Evolutionary conservation across 2,797 vertebrate genomes (phyloP).

Genomic region (Tinamus major): DNA sequence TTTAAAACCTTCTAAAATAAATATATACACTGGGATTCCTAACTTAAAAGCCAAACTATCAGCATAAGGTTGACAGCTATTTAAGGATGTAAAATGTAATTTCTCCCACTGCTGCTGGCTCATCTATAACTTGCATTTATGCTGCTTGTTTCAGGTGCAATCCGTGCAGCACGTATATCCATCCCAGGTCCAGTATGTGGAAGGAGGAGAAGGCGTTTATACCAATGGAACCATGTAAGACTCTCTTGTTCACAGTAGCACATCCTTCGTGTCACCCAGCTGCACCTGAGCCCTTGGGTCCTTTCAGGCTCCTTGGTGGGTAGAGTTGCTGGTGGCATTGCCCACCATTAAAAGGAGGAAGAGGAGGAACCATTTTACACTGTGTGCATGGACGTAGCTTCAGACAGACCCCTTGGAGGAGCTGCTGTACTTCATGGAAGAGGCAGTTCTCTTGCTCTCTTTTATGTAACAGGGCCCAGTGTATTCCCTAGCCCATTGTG

Average conservation of each 20-base stretch:
- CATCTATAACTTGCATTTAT: not conserved
- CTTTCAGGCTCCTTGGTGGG: not conserved
- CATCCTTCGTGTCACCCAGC: not conserved
- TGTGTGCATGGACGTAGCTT: not conserved
- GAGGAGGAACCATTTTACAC: not conserved
- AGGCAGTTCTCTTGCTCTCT: not conserved
- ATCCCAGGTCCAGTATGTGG: conserved; percentile 95
- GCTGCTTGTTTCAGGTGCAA: conserved; percentile 84
- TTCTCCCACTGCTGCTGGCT: accelerated
- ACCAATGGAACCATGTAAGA: conserved; percentile 96
- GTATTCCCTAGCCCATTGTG: not conserved
- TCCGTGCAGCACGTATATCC: conserved; percentile 93
- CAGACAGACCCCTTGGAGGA: not conserved
- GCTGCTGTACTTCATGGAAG: not conserved
- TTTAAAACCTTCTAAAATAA: conserved; percentile 39
- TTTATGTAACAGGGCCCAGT: accelerated
- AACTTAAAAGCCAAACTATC: not conserved
- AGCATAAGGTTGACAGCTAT: not conserved
- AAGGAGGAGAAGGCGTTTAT: conserved; percentile 93
- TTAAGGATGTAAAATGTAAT: not conserved
- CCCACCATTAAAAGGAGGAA: not conserved
- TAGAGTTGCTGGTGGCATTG: not conserved
- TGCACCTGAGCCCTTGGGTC: not conserved
- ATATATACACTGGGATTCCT: not conserved
- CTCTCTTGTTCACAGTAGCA: not conserved